These are phyloP conservation scores for Herpailurus yagouaroundi DNA, from an alignment of 2,113 vertebrate species.

Conservation along the genomic window DNA sequence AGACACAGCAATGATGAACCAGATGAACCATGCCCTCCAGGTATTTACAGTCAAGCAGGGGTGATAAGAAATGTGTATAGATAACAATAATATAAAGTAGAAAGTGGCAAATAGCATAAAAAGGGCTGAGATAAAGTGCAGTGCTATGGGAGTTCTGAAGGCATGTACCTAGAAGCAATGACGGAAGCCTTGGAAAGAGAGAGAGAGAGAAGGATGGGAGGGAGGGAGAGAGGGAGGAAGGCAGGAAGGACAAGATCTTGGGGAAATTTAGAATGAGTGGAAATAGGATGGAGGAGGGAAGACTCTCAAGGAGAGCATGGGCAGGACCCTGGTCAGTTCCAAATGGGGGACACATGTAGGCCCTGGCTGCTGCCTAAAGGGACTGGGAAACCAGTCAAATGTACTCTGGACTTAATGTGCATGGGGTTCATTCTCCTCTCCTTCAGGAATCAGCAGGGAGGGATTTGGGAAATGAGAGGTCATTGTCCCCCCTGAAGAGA, in stretches of 20 bases:
- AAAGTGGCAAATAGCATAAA: background rate
- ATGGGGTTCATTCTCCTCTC: background rate
- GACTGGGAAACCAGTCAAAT: background rate
- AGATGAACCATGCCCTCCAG: background rate
- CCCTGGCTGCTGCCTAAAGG: background rate
- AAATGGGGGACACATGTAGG: background rate
- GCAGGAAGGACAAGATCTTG: background rate
- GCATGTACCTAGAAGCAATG: background rate
- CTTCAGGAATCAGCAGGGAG: background rate
- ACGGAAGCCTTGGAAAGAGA: background rate
- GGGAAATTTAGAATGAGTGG: background rate
- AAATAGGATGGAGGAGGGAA: background rate
- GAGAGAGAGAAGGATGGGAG: background rate
- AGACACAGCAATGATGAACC: background rate
- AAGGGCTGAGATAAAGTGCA: background rate
- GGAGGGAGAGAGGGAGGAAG: rapidly evolving
- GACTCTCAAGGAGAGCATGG: background rate
- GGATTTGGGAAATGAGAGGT: background rate
- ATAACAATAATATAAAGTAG: background rate
- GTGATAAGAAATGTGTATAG: background rate
- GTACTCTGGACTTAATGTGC: background rate
- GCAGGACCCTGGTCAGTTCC: background rate
- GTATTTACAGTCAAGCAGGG: background rate
- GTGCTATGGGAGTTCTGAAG: background rate
- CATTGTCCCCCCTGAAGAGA: background rate